Conservation (phyloP, 2,113 vertebrate genomes). For the Myotis davidii region DNA sequence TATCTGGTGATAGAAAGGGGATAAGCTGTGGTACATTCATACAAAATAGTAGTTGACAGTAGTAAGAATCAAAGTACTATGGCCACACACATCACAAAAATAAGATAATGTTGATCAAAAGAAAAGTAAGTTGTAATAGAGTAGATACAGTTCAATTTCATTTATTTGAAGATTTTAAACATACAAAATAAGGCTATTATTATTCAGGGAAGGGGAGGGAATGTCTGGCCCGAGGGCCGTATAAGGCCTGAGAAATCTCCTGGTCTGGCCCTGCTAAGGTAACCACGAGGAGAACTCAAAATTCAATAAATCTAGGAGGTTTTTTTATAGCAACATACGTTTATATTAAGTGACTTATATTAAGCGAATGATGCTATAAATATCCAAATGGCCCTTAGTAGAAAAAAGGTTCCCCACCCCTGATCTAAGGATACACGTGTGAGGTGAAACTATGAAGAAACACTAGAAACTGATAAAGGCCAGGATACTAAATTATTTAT, state of each 20-base stretch:
- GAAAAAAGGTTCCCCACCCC: too few relatives aligned
- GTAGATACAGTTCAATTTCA: not conserved
- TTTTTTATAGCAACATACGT: too few relatives aligned
- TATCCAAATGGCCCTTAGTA: too few relatives aligned
- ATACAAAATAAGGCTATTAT: not conserved
- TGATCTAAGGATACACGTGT: accelerated
- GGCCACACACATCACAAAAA: not conserved
- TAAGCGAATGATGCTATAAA: too few relatives aligned
- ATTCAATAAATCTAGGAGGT: too few relatives aligned
- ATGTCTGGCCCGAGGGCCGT: too few relatives aligned
- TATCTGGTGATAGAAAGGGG: not conserved
- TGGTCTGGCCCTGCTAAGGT: too few relatives aligned
- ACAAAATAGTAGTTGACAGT: not conserved
- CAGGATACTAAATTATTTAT: not conserved
- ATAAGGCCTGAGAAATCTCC: too few relatives aligned
- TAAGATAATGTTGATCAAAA: not conserved
- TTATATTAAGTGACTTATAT: too few relatives aligned
- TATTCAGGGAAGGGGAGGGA: not conserved
- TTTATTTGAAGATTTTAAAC: not conserved
- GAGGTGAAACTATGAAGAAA: not conserved
- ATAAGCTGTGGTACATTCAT: not conserved
- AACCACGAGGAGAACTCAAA: too few relatives aligned
- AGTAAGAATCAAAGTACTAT: not conserved
- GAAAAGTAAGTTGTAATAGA: not conserved
- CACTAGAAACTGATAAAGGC: not conserved